Evolutionary conservation across 2,113 vertebrate species (phyloP), one percentile per base, ranked within the genome.

Genomic region (Podarcis muralis): DNA sequence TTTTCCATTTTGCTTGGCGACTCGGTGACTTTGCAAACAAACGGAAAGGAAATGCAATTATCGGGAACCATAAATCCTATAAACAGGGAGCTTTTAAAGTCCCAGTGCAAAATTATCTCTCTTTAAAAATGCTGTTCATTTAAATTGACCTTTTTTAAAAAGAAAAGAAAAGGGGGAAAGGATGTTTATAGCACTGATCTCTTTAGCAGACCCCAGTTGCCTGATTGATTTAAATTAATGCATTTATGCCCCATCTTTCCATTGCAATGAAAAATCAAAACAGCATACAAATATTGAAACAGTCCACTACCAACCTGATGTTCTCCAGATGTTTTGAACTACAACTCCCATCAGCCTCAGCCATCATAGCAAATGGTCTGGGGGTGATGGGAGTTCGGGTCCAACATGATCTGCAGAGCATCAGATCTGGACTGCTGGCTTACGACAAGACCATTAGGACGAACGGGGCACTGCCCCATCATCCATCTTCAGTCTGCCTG

Each of bases 41-140:
- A 96, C 94, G 96, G 94, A 97, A 96, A 96, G 96, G 96, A 96
- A 97, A 97, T 91, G 93, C 90, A 96, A 96, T 95, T 96, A 96
- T 57, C 93, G 48, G 91, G 94, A 95, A 94, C 81, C 68, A 76
- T 93, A 96, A 96, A 96, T 95, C 92, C 90, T 93, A 87, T 94
- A 96, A 96, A 93, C 93, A 95, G 93, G 94, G 95, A 94, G 91
- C 91, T 93, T 92, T 93, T 91, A 85, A 57, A 94, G 94, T 80
- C 92, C 91, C 81, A 87, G 88, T 90, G 93, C 88, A 95, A 93
- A 86, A 94, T 86, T 93, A 90, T 62, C 89, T 93, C 91, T 92
- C 93, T 89, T 30, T 84, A 89, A 85, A 94, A 92, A 88, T 93
- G 88, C 90, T 83, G 22, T 86, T 87, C 22, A 35, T 53, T 71